phyloP scores from a whole-genome alignment of 2,797 vertebrate species.

The Hypotaenidia philippensis region DNA sequence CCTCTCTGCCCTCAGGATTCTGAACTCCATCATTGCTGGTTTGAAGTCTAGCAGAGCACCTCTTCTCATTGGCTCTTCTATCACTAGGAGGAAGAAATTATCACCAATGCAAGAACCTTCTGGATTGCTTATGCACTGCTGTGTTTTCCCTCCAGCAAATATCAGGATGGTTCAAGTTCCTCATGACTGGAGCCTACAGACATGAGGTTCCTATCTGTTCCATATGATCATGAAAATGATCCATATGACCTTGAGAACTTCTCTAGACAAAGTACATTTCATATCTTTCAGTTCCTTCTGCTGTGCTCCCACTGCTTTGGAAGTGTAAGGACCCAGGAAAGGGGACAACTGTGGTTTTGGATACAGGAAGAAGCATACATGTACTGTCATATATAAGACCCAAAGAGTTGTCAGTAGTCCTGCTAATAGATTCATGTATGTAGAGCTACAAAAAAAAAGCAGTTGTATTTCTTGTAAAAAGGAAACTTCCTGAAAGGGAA shows the following conservation, averaged over 20 bases:
- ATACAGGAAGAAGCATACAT: background rate
- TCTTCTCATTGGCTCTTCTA: background rate
- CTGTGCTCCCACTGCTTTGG: background rate
- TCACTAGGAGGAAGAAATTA: background rate
- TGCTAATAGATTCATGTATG: background rate
- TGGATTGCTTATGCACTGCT: background rate
- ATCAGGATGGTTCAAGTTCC: background rate
- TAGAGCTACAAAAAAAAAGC: background rate
- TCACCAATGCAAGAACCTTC: background rate
- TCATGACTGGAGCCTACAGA: fast-evolving
- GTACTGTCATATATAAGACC: background rate
- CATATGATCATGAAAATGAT: background rate
- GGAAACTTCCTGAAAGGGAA: background rate
- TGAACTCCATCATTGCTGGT: background rate
- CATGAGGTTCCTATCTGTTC: background rate
- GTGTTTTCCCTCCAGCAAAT: background rate
- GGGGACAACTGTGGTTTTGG: background rate
- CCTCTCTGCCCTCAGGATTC: background rate
- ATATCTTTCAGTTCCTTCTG: background rate
- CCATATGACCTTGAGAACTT: background rate
- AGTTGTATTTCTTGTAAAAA: background rate
- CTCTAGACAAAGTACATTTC: background rate
- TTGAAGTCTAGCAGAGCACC: background rate
- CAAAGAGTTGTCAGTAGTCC: background rate
- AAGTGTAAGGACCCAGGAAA: background rate